A percentile compares a stretch with the other conserved stretches of the same genome.
phyloP scores from a whole-genome alignment of 2,797 vertebrate genomes.

The Austrolebias charrua region DNA sequence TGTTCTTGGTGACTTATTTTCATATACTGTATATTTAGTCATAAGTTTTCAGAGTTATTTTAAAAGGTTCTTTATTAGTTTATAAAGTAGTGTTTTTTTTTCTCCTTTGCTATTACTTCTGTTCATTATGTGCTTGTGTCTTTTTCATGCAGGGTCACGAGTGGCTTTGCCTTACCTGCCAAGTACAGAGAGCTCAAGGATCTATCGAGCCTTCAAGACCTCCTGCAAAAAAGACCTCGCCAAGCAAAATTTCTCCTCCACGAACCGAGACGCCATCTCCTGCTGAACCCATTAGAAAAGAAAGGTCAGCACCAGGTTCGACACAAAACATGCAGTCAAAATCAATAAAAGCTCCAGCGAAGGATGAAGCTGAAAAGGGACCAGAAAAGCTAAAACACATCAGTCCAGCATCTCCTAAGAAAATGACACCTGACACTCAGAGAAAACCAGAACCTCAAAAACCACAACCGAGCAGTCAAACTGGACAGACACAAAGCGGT shows the following conservation, averaged over 20 bases:
- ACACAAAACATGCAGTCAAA: conserved; percentile 53
- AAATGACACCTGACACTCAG: conserved; percentile 60
- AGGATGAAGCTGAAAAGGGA: conserved; percentile 67
- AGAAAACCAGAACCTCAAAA: conserved; percentile 66
- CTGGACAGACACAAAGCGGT: conserved; percentile 65
- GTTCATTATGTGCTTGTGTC: not conserved
- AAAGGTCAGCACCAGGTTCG: conserved; percentile 49
- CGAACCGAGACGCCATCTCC: conserved; percentile 50
- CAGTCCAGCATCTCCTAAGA: conserved; percentile 62
- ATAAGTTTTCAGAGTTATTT: not conserved
- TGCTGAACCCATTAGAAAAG: conserved; percentile 52
- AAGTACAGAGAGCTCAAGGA: conserved; percentile 89
- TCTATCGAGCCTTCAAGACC: conserved; percentile 71
- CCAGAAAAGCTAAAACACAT: conserved; percentile 63
- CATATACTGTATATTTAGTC: not conserved
- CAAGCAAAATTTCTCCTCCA: conserved; percentile 44
- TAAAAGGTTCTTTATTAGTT: not conserved
- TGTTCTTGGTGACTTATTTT: not conserved
- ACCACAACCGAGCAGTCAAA: conserved; percentile 44
- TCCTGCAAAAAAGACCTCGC: conserved; percentile 57
- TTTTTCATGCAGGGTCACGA: conserved; percentile 76
- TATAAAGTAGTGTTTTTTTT: not conserved
- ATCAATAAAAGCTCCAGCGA: conserved; percentile 51
- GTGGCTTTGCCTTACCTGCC: conserved; percentile 98
- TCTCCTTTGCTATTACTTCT: not conserved